Percentiles rank a stretch among this genome's conserved stretches.
These are phyloP conservation scores for Drosophila anomelani DNA, from an alignment of 2,888 invertebrate species.

Conservation along the genomic window DNA sequence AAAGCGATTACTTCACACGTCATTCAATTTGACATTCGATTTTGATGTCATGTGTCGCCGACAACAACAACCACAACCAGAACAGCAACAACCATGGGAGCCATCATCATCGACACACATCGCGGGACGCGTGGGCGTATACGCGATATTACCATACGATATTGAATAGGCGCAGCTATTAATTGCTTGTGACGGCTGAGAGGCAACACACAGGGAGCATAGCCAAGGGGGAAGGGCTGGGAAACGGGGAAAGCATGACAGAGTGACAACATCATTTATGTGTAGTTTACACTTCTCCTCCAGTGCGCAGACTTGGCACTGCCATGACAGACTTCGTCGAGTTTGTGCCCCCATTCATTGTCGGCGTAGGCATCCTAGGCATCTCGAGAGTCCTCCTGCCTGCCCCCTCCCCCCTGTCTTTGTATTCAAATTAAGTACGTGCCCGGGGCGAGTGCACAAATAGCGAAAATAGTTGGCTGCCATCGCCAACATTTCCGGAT, in stretches of 20 bases:
- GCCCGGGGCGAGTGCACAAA: constrained; percentile 48
- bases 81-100: not conserved
- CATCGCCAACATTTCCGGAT: constrained; percentile 26
- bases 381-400: not conserved
- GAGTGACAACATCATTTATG: constrained; percentile 53
- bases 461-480: constrained; percentile 47
- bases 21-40: constrained; percentile 49
- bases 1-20: constrained; percentile 39
- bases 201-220: constrained; percentile 29
- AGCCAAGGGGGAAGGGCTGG: constrained; percentile 15
- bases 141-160: constrained; percentile 32
- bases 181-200: constrained; percentile 24
- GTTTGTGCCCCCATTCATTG: not conserved
- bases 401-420: constrained; percentile 3
- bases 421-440: constrained; percentile 67
- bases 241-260: not conserved
- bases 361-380: not conserved
- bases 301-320: constrained; percentile 17
- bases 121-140: constrained; percentile 11
- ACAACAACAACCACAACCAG: constrained; percentile 14
- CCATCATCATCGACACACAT: constrained; percentile 3
- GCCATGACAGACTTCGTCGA: constrained; percentile 20
- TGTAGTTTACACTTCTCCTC: constrained; percentile 44
- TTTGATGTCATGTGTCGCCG: constrained; percentile 41
- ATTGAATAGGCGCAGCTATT: constrained; percentile 41